phyloP scores from a whole-genome alignment of 2,888 invertebrate genomes.

The Spicauda simplicius region DNA sequence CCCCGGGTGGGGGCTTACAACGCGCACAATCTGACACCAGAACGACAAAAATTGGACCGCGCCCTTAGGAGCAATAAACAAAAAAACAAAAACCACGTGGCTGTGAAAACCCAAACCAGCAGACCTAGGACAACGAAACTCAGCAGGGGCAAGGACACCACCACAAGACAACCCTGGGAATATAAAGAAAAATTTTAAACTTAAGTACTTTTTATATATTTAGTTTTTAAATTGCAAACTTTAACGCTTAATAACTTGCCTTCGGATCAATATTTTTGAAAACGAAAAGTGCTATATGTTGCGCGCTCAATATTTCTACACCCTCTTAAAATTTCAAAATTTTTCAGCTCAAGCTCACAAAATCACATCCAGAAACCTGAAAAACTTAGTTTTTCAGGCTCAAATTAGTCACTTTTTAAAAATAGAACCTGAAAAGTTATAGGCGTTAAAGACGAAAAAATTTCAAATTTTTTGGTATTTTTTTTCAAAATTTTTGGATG shows the following conservation, averaged over 20 bases:
- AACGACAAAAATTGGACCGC: background rate
- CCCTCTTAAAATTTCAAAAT: background rate
- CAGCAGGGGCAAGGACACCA: background rate
- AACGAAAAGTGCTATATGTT: background rate
- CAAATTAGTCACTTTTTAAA: too few species aligned
- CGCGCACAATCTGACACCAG: too few species aligned
- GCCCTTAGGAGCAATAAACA: background rate
- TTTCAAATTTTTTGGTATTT: background rate
- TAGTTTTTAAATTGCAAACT: too few species aligned
- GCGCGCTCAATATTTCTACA: background rate
- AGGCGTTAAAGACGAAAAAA: too few species aligned
- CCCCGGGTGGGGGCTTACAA: too few species aligned
- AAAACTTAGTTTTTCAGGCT: background rate
- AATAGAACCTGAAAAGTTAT: background rate
- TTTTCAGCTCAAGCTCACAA: background rate
- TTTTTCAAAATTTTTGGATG: too few species aligned
- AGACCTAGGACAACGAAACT: background rate
- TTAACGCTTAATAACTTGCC: too few species aligned
- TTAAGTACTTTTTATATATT: too few species aligned
- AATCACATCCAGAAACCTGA: background rate
- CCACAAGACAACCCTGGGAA: too few species aligned
- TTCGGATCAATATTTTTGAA: too few species aligned
- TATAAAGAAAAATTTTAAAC: too few species aligned
- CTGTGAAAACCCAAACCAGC: background rate
- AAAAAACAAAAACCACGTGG: background rate